These are phyloP conservation scores for Leuciscus waleckii DNA, from an alignment of 2,797 vertebrate genomes.

Conservation along the genomic window DNA sequence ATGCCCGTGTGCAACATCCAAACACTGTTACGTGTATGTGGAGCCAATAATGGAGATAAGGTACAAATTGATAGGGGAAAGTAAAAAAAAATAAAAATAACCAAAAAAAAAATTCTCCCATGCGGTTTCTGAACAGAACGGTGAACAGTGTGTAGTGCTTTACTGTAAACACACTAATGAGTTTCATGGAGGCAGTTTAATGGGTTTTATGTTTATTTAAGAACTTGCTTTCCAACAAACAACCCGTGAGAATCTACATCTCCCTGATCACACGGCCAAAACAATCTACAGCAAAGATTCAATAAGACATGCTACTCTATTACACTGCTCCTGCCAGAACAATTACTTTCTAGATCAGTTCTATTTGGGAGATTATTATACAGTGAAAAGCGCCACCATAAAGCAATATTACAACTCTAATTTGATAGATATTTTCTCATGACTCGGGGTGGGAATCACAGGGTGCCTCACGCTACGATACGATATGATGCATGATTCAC, in stretches of 20 bases:
- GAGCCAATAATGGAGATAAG: background rate
- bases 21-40: no score
- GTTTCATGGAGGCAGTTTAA: slow-evolving; percentile 71
- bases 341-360: slow-evolving; percentile 55
- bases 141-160: background rate
- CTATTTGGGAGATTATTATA: background rate
- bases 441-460: background rate
- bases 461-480: no score
- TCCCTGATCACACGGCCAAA: slow-evolving; percentile 52
- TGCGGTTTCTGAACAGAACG: background rate
- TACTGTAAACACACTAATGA: slow-evolving; percentile 67
- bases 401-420: background rate
- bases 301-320: slow-evolving; percentile 62
- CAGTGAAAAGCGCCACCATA: background rate
- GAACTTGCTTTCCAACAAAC: slow-evolving; percentile 60
- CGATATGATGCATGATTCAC: no score
- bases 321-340: slow-evolving; percentile 67
- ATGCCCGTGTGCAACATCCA: background rate
- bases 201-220: slow-evolving; percentile 58
- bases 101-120: no score
- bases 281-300: slow-evolving; percentile 61
- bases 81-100: background rate
- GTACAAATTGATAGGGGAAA: no score
- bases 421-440: background rate
- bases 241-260: slow-evolving; percentile 59